phyloP scores from a whole-genome alignment of 2,888 invertebrate genomes.

The Graphium colonna region DNA sequence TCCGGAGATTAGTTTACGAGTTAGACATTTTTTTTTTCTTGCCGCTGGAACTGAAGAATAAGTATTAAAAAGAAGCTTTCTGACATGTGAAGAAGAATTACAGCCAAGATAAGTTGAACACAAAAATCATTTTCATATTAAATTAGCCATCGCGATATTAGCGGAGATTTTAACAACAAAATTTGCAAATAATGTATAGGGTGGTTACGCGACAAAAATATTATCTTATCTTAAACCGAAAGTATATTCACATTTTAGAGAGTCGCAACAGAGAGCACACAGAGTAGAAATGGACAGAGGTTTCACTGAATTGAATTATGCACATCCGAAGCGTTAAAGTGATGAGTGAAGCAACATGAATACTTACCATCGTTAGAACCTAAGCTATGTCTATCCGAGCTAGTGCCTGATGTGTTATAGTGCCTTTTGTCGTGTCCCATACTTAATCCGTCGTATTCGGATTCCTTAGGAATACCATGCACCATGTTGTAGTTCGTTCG shows the following conservation, averaged over 20 bases:
- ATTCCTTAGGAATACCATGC: slow-evolving; percentile 50
- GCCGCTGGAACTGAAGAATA: slow-evolving; percentile 19
- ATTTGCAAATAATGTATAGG: too few relatives aligned
- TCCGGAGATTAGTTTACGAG: slow-evolving; percentile 58
- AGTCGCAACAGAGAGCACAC: background rate
- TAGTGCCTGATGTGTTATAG: slow-evolving; percentile 53
- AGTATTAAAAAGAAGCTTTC: slow-evolving; percentile 19
- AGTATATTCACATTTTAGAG: slow-evolving; percentile 21
- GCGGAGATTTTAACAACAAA: too few relatives aligned
- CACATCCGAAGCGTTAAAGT: slow-evolving; percentile 29
- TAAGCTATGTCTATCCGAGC: slow-evolving; percentile 60
- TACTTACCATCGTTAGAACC: slow-evolving; percentile 70
- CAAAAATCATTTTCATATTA: too few relatives aligned
- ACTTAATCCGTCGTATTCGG: slow-evolving; percentile 57
- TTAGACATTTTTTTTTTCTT: slow-evolving; percentile 8
- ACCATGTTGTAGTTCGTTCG: slow-evolving; percentile 59
- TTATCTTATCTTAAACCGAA: background rate
- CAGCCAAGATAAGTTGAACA: background rate
- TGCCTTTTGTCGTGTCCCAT: slow-evolving; percentile 45
- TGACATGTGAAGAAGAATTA: slow-evolving; percentile 7
- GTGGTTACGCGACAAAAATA: too few relatives aligned
- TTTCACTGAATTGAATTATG: slow-evolving; percentile 23
- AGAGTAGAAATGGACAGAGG: background rate
- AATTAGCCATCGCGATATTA: too few relatives aligned
- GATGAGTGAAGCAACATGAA: slow-evolving; percentile 13